These are phyloP conservation scores for Triplophysa dalaica DNA, from an alignment of 2,113 vertebrate genomes.

Conservation along the genomic window DNA sequence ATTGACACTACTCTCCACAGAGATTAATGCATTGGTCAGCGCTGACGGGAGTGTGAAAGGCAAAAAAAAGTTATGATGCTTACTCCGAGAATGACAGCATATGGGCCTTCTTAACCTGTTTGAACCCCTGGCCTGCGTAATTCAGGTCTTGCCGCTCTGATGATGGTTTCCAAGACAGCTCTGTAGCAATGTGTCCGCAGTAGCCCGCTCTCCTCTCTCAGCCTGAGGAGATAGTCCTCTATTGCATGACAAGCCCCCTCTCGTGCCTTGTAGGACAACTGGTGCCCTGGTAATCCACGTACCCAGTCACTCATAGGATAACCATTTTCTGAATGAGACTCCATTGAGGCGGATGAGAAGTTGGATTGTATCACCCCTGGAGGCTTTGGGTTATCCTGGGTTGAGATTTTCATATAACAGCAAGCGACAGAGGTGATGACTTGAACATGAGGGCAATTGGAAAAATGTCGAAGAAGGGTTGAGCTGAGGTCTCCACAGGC, in stretches of 20 bases:
- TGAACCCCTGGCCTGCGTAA: conserved; percentile 81
- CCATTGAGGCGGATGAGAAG: rapidly evolving
- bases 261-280: conserved; percentile 85
- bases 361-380: conserved; percentile 57
- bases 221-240: conserved; percentile 78
- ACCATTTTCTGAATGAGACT: conserved; percentile 55
- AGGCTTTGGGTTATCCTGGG: conserved; percentile 58
- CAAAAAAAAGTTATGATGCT: conserved; percentile 57
- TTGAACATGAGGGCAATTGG: conserved; percentile 71
- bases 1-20: too few species aligned
- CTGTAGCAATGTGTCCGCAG: conserved; percentile 85
- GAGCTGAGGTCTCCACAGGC: conserved; percentile 90
- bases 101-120: conserved; percentile 80
- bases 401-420: conserved; percentile 93
- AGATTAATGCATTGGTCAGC: too few species aligned
- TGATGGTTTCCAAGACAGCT: conserved; percentile 81
- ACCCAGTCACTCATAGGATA: conserved; percentile 88
- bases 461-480: conserved; percentile 85
- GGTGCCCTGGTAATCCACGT: conserved; percentile 67
- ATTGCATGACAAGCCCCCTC: conserved; percentile 89
- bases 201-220: conserved; percentile 61
- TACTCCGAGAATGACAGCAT: conserved; percentile 82
- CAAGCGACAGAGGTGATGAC: conserved; percentile 86
- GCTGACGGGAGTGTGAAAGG: neutral
- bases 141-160: conserved; percentile 69